Base-by-base conservation (phyloP, 2,797 vertebrate genomes). In the Clarias fuscus region DNA sequence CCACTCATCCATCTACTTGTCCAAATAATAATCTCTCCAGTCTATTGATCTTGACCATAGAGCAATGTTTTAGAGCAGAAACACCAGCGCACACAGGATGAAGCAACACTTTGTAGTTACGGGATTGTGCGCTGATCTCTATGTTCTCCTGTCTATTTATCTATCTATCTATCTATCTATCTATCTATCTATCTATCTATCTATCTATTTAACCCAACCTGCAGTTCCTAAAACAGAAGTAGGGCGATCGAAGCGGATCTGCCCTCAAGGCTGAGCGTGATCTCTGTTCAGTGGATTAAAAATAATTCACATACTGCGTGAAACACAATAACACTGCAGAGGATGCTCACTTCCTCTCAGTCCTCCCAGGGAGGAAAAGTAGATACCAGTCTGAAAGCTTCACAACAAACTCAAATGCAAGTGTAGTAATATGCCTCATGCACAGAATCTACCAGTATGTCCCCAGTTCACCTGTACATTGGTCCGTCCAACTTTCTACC, bases 241-340 rank as follows among this genome's bases (percentile, higher is more conserved):
- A 80, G 76, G 84, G 22, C 53, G 65, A 85, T 85, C 65, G 43
- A 85, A 85, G 75, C 3, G 15, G 33, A 71, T 68, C 3, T 24
- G 33, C 33, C 15, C 43, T 71, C 24, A 20, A 71, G 84, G 76
- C 75, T 30, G 65, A 70, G 80, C 33, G 56, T 48, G 65, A 85
- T 61, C 77, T n/a, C 76, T 59, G 65, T 13, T 56, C 53, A 27
- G 20, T 43, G 75, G 64, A 68, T 68, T 85, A 56, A 85, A 79
- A 70, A 79, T 79, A 59, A 85, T 68, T 77, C 76, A 22, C 5
- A 15, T 67, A 56, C 33, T 40, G 43, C 1, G 30, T 70, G 68
- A 70, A 48, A 70, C 62, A 70, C 62, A 78, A 77, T n/a, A 56
- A 68, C 61, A 64, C 59, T 75, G 58, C 58, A 75, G 58, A 84